These are phyloP conservation scores for Drosophila arizonae DNA, from an alignment of 1,140 invertebrate species.

Conservation along the genomic window DNA sequence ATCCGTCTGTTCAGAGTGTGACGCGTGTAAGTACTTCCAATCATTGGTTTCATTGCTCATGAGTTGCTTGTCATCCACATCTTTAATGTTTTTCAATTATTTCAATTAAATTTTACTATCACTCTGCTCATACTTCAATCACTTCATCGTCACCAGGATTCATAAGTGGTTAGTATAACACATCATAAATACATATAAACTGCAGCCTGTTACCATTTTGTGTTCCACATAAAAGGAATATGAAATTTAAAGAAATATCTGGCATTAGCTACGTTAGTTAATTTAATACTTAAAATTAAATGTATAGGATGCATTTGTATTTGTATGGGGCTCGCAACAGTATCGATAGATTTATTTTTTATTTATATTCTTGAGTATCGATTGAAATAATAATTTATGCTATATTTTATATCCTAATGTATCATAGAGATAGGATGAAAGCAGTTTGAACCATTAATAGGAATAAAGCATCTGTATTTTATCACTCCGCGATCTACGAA, in stretches of 20 bases:
- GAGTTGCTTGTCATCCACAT: slow-evolving; percentile 52
- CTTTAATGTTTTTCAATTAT: slow-evolving; percentile 47
- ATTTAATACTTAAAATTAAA: too few species aligned
- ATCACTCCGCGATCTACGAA: too few species aligned
- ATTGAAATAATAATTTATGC: too few species aligned
- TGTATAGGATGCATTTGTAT: too few species aligned
- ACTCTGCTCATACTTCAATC: slow-evolving; percentile 54
- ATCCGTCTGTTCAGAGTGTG: slow-evolving; percentile 65
- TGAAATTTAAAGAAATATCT: not conserved
- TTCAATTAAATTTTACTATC: slow-evolving; percentile 29
- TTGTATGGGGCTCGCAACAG: too few species aligned
- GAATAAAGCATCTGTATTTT: too few species aligned
- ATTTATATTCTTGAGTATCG: too few species aligned
- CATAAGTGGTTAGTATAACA: slow-evolving; percentile 56
- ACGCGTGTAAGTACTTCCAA: slow-evolving; percentile 71
- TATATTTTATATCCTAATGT: too few species aligned
- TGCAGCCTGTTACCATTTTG: not conserved
- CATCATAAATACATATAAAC: not conserved
- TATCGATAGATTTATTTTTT: too few species aligned
- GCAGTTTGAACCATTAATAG: too few species aligned
- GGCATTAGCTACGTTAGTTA: not conserved
- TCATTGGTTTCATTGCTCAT: slow-evolving; percentile 16
- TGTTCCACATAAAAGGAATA: too few species aligned
- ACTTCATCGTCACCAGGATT: slow-evolving; percentile 58
- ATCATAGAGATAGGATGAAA: too few species aligned